Conservation (phyloP, 2,797 vertebrate species). For the Liparis tanakae region DNA sequence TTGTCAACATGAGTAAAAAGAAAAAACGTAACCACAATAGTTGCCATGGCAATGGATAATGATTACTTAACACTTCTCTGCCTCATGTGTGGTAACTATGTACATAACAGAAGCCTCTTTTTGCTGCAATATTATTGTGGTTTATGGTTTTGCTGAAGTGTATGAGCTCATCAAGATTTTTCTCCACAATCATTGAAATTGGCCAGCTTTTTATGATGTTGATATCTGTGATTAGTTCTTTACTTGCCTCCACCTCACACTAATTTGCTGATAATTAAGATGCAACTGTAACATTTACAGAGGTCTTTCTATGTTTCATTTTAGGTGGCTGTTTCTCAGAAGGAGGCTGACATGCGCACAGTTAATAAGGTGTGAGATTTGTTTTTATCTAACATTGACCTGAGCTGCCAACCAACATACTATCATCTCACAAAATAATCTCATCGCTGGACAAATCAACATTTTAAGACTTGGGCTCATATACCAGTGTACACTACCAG, state of each 20-base stretch:
- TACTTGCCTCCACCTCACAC: not conserved
- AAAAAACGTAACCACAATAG: constrained; percentile 36
- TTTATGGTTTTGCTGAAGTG: constrained; percentile 21
- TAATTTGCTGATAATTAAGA: constrained; percentile 20
- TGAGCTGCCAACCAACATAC: constrained; percentile 3
- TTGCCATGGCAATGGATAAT: constrained; percentile 62
- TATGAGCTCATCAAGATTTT: constrained; percentile 7
- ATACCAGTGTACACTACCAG: not conserved
- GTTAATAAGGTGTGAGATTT: constrained; percentile 57
- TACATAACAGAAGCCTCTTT: constrained; percentile 48
- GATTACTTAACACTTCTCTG: constrained; percentile 46
- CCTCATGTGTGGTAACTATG: constrained; percentile 55
- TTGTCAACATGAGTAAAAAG: constrained; percentile 34
- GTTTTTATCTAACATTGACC: not conserved
- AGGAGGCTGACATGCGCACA: constrained; percentile 56
- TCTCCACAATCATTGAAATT: not conserved
- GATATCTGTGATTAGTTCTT: constrained; percentile 15
- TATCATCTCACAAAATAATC: not conserved
- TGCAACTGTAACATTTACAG: constrained; percentile 28
- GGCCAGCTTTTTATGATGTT: constrained; percentile 3
- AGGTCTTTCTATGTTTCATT: constrained; percentile 47
- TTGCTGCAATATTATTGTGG: constrained; percentile 25
- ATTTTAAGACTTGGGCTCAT: not conserved
- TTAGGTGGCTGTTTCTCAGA: constrained; percentile 69
- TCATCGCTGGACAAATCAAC: not conserved